Conservation (phyloP, 1,140 invertebrate species). For the Lepidurus packardi region DNA sequence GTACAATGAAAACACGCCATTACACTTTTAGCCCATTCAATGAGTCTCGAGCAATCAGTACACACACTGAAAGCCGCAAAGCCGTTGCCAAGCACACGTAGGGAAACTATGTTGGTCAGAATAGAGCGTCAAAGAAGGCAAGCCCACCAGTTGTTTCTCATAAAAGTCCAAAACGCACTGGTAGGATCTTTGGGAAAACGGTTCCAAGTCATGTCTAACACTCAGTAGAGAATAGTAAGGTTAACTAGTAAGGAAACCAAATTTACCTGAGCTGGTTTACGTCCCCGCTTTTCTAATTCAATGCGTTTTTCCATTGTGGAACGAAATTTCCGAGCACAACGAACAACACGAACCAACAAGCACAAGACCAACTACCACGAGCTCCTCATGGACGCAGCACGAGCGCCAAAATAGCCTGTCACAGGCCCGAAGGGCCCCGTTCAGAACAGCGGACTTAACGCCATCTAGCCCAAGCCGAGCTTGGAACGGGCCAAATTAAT, state of each 20-base stretch:
- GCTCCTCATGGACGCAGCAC: conserved; percentile 23
- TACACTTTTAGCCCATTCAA: background rate
- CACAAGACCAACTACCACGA: conserved; percentile 17
- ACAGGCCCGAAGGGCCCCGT: background rate
- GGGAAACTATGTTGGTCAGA: background rate
- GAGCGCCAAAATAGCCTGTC: conserved; percentile 13
- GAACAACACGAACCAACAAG: background rate
- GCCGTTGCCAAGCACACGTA: conserved; percentile 26
- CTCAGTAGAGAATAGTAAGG: background rate
- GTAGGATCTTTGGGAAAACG: background rate
- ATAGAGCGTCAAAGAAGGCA: conserved; percentile 22
- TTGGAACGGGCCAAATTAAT: background rate
- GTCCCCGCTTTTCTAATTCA: conserved; percentile 79
- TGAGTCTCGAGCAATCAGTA: background rate
- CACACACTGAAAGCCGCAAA: background rate
- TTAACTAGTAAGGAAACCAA: conserved; percentile 31
- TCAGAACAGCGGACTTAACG: background rate
- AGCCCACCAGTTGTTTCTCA: conserved; percentile 18
- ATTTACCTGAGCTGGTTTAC: conserved; percentile 73
- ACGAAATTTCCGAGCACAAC: conserved; percentile 22
- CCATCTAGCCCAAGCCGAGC: background rate
- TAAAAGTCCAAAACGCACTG: background rate
- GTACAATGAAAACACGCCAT: conserved; percentile 21
- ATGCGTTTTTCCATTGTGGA: conserved; percentile 79
- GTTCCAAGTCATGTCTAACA: background rate